Conservation (phyloP, 2,113 vertebrate genomes). For the Octodon degus region DNA sequence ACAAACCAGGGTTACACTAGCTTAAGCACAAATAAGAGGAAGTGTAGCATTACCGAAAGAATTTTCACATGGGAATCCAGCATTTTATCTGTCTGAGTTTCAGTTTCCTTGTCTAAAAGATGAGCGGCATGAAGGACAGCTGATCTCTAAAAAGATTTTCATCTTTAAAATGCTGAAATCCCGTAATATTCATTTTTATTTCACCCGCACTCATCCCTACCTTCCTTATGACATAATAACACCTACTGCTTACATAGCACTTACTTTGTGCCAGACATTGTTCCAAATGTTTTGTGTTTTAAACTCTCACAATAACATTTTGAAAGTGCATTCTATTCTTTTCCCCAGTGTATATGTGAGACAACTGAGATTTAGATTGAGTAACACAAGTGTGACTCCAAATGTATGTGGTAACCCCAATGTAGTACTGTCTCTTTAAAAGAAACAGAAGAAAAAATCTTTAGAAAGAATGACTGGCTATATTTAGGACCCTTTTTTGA, state of each 20-base stretch:
- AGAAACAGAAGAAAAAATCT: constrained; percentile 23
- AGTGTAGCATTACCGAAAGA: not conserved
- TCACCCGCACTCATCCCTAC: not conserved
- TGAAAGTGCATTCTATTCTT: not conserved
- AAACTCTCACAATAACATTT: not conserved
- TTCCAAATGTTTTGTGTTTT: constrained; percentile 29
- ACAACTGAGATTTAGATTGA: constrained; percentile 24
- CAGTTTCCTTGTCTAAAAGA: not conserved
- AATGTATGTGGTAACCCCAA: not conserved
- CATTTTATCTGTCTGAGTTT: constrained; percentile 13
- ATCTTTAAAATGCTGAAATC: constrained; percentile 35
- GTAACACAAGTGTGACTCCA: not conserved
- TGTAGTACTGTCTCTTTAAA: not conserved
- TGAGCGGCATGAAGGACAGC: not conserved
- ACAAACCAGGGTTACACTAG: not conserved
- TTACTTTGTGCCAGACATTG: not conserved
- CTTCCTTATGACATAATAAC: not conserved
- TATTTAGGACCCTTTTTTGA: constrained; percentile 17
- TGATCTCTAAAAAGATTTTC: constrained; percentile 8
- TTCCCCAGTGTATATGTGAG: not conserved
- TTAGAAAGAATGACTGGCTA: not conserved
- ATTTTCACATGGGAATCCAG: not conserved
- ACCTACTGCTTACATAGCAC: not conserved
- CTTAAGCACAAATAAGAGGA: not conserved
- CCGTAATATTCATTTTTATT: constrained; percentile 13